Base-by-base conservation (phyloP, 1,140 invertebrate species). In the Cheumatopsyche charites region DNA sequence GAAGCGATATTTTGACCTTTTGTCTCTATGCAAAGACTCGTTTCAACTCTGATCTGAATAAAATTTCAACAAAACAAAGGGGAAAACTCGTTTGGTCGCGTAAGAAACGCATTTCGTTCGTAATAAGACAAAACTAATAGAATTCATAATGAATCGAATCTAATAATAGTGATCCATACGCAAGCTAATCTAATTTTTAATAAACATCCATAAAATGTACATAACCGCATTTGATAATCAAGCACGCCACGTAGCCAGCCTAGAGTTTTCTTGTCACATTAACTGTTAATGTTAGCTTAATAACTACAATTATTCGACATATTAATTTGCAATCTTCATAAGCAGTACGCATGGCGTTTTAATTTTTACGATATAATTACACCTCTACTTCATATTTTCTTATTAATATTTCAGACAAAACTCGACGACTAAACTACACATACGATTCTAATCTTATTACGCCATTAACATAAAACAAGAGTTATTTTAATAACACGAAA, bases 361-460 rank as follows among this genome's bases (percentile, higher is more conserved):
- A 55, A 55, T 55, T 21, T 55, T 55, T 55, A 55, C 15, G 17
- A 55, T 23, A 17, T 55, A 55, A 55, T 55, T 55, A 55, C 12
- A 23, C 15, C 21, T 55, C 17, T 11, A 9, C 4, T 19, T 19
- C 15, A 55, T 19, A 12, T 12, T 55, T 21, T 55, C 4, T 19
- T 1, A 19, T 17, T 55, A 9, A 55, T 55, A 5, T 55, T 55
- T 23, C n/a, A n/a, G n/a, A n/a, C n/a, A n/a, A n/a, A n/a, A n/a
- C n/a, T n/a, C n/a, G n/a, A n/a, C n/a, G n/a, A 23, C 17, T 55
- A 55, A 55, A 3, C 15, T 12, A 23, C 1, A 55, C 49, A 13
- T 47, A 47, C 13, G 13, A 7, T 47, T 36, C 9, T 9, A 36
- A 36, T 36, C 9, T 9, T 36, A 36, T 4, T 9, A 36, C 3